Evolutionary conservation across 2,888 invertebrate species (phyloP), one percentile per base, ranked within the genome.

Genomic region (Lepeophtheirus nordmannii): DNA sequence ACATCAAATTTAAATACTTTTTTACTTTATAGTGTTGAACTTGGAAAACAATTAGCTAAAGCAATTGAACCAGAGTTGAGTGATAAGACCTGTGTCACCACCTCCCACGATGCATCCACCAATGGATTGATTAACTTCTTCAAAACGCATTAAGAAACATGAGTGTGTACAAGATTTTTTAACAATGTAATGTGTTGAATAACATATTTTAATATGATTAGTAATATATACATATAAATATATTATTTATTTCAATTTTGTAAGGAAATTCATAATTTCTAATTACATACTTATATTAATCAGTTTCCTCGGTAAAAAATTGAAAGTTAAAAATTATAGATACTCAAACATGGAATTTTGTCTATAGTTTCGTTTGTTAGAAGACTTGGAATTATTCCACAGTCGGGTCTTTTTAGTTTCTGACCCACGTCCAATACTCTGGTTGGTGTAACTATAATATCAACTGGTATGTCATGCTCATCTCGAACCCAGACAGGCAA

Each of bases 91-190:
- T 81, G 83, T 0, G 82, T 87, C 14, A 78, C 83, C 37, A 78
- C 83, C 30, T 71, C 73, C 40, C 98, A 98, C 75, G 98, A 99
- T 76, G 81, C 82, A 37, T 98, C 97, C 37, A 98, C 98, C 60
- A 98, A 97, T 77, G 94, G 92, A 39, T 84, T 99, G 63, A 94
- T 99, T 73, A 91, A 91, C 76, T 97, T 93, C 79, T 85, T 96
- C 74, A 81, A 81, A 70, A 71, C 73, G 68, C 69, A 68, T 53
- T 67, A 60, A 67, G 46, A 46, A 46, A 46, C 53, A n/a, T 46
- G 53, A 17, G 8, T 30, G 30, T 30, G 2, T 30, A 7, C 30
- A 30, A 2, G 30, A 7, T 17, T 46, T 46, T 14, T 46, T 46
- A 46, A 17, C 14, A 14, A 3, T 17, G 8, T 46, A 17, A 46